phyloP scores from a whole-genome alignment of 2,888 invertebrate genomes.

The Matsumyia berberina region DNA sequence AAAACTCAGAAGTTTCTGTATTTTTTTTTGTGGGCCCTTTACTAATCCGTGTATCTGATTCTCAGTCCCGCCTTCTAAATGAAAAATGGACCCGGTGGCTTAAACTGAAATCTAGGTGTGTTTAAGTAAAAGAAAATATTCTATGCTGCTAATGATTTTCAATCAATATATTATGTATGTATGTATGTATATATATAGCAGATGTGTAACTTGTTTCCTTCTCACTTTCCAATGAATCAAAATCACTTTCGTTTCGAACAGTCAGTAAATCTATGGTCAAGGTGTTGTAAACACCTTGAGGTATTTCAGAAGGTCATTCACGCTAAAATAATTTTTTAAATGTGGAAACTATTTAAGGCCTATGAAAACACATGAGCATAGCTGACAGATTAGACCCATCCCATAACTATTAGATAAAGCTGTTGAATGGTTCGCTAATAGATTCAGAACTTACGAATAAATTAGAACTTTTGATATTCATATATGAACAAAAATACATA shows the following conservation, averaged over 20 bases:
- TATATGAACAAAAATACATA: background rate
- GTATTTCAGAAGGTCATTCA: slow-evolving; percentile 28
- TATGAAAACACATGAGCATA: background rate
- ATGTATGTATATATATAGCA: too few species aligned
- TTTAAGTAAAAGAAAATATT: background rate
- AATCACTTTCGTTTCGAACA: background rate
- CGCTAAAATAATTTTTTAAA: slow-evolving; percentile 21
- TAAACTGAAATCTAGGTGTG: background rate
- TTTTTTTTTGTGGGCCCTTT: too few species aligned
- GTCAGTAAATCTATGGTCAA: slow-evolving; percentile 10
- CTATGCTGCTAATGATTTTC: too few species aligned
- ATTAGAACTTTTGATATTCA: slow-evolving; percentile 28
- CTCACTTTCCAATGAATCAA: background rate
- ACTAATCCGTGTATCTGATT: too few species aligned
- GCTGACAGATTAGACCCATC: background rate
- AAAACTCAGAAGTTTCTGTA: too few species aligned
- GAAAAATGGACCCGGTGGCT: too few species aligned
- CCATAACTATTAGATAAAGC: background rate
- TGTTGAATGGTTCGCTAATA: slow-evolving; percentile 7
- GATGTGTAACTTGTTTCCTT: too few species aligned
- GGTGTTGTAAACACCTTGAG: slow-evolving; percentile 12
- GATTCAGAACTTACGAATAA: slow-evolving; percentile 16
- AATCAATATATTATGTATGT: too few species aligned
- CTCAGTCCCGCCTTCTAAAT: too few species aligned
- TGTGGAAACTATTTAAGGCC: background rate